These are phyloP conservation scores for Dendrolimus pini DNA, from an alignment of 2,888 invertebrate genomes.

Conservation along the genomic window DNA sequence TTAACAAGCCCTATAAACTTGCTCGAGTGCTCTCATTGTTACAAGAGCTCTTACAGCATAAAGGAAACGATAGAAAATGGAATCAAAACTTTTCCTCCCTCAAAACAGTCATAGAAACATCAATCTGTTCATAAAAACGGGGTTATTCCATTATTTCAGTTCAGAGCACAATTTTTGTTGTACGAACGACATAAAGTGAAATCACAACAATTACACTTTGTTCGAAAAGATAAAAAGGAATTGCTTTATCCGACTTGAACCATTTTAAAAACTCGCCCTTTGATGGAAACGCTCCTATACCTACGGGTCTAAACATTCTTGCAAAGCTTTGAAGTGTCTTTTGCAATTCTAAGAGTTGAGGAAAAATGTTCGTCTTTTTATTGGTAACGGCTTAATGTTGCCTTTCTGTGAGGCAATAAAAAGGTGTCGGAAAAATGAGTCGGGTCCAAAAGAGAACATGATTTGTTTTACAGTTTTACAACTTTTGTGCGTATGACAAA, in stretches of 20 bases:
- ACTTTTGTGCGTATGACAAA: background rate
- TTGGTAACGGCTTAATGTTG: constrained; percentile 6
- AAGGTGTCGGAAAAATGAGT: background rate
- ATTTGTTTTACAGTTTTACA: background rate
- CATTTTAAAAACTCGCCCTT: constrained; percentile 24
- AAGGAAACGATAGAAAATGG: no score
- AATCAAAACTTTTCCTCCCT: no score
- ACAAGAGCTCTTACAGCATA: no score
- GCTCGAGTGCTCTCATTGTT: no score
- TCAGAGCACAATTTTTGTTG: constrained; percentile 22
- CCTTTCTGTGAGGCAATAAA: background rate
- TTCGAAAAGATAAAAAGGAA: constrained; percentile 24
- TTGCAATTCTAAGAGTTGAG: constrained; percentile 11
- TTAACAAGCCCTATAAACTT: background rate
- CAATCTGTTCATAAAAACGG: background rate
- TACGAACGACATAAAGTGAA: constrained; percentile 25
- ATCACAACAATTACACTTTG: constrained; percentile 33
- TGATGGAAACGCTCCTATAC: constrained; percentile 13
- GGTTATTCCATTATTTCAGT: background rate
- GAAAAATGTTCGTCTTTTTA: constrained; percentile 6
- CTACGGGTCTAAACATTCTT: constrained; percentile 13
- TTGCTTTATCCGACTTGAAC: constrained; percentile 23
- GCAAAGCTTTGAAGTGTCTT: constrained; percentile 12
- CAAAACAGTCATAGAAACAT: background rate
- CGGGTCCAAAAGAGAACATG: background rate